These are phyloP conservation scores for Acanthurus leucopareius DNA, from an alignment of 2,797 vertebrate species.

Conservation along the genomic window DNA sequence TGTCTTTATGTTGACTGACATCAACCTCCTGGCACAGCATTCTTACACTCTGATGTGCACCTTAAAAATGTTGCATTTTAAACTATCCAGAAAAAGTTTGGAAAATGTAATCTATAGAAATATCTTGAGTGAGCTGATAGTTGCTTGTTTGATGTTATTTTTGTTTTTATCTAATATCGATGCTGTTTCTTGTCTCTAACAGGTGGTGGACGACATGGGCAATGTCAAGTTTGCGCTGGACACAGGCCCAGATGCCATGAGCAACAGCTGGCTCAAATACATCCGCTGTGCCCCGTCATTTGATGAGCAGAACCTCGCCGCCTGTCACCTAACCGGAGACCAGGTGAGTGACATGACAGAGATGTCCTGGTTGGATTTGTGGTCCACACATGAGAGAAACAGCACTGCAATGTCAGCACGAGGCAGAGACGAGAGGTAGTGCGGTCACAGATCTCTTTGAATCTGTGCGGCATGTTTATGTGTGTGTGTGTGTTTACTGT, in stretches of 20 bases:
- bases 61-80: slow-evolving; percentile 6
- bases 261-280: slow-evolving; percentile 95
- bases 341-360: slow-evolving; percentile 87
- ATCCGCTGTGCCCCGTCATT: slow-evolving; percentile 91
- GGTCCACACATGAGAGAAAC: slow-evolving; percentile 7
- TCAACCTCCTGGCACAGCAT: slow-evolving; percentile 42
- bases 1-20: slow-evolving; percentile 54
- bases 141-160: background rate
- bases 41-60: background rate
- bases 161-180: slow-evolving; percentile 8
- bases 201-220: slow-evolving; percentile 93
- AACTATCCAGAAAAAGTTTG: background rate
- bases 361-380: slow-evolving; percentile 23
- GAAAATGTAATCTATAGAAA: background rate
- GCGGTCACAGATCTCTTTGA: slow-evolving; percentile 19
- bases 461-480: slow-evolving; percentile 24
- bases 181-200: slow-evolving; percentile 55
- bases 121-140: background rate
- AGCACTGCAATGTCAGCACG: background rate
- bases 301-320: slow-evolving; percentile 92
- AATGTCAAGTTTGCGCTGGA: slow-evolving; percentile 91
- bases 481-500: slow-evolving; percentile 47
- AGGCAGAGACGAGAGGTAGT: background rate
- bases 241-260: slow-evolving; percentile 77
- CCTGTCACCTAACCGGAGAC: slow-evolving; percentile 91